Evolutionary conservation across 2,888 invertebrate species (phyloP).

Genomic region (Coleophora deauratella): DNA sequence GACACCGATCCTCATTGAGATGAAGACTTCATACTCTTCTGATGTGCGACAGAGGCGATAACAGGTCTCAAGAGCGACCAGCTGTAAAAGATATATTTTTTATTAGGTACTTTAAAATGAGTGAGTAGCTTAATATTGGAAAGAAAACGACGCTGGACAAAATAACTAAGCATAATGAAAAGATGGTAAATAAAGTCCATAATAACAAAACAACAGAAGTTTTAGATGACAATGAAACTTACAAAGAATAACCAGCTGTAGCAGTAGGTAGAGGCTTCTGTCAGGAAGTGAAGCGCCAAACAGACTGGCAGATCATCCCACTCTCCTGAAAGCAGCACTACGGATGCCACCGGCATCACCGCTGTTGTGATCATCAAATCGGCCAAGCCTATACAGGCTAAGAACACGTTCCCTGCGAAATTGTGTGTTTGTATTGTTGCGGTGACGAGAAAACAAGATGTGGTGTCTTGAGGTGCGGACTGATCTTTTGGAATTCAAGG

Average conservation of each 20-base stretch:
- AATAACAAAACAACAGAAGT: no score
- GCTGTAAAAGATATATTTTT: conserved; percentile 25
- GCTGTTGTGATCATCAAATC: conserved; percentile 80
- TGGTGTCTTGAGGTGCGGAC: no score
- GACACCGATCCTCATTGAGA: conserved; percentile 62
- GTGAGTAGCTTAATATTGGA: no score
- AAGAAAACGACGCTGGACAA: no score
- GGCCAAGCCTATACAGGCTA: conserved; percentile 82
- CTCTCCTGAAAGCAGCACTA: conserved; percentile 79
- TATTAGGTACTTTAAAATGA: background rate
- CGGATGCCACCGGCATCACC: conserved; percentile 80
- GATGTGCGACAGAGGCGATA: conserved; percentile 70
- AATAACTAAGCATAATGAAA: no score
- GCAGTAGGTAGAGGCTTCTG: conserved; percentile 76
- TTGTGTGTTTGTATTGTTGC: no score
- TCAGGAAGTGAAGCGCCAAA: conserved; percentile 78
- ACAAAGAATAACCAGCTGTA: conserved; percentile 62
- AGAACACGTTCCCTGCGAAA: conserved; percentile 78
- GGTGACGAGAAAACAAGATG: no score
- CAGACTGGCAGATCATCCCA: conserved; percentile 76
- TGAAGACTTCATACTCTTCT: conserved; percentile 51
- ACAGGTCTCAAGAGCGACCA: conserved; percentile 79
- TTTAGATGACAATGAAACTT: no score
- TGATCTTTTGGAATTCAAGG: no score
- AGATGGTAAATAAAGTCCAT: no score